phyloP scores from a whole-genome alignment of 35 echinoderm and acorn worm genomes.

The Heliocidaris erythrogramma region DNA sequence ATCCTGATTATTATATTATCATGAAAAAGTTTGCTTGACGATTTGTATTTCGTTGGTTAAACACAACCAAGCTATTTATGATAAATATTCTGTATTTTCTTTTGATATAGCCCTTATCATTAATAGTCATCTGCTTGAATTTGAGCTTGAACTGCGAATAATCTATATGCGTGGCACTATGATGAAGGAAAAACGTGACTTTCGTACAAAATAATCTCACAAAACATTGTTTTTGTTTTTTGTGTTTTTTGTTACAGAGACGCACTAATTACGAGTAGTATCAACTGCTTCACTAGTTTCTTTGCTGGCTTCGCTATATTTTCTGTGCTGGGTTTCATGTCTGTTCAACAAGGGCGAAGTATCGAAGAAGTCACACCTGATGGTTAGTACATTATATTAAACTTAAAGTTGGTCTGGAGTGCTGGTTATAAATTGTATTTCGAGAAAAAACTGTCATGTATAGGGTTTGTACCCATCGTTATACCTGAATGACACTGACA shows the following conservation, averaged over 20 bases:
- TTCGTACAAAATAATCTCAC: not conserved
- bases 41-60: too few species aligned
- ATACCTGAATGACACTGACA: not conserved
- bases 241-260: conserved; percentile 51
- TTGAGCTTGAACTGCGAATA: too few species aligned
- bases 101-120: too few species aligned
- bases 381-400: conserved; percentile 51
- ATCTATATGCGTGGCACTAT: too few species aligned
- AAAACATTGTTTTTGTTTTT: too few species aligned
- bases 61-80: too few species aligned
- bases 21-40: too few species aligned
- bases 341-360: conserved; percentile 58
- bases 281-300: conserved; percentile 93
- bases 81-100: too few species aligned
- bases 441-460: not conserved
- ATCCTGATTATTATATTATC: too few species aligned
- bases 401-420: not conserved
- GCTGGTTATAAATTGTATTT: not conserved
- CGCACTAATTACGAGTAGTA: conserved; percentile 72
- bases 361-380: conserved; percentile 79
- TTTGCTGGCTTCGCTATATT: conserved; percentile 96
- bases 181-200: not conserved
- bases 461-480: too few species aligned
- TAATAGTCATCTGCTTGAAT: too few species aligned
- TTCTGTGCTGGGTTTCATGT: conserved; percentile 93